Conservation (phyloP, 2,888 invertebrate genomes). For the Epiblema foenella region DNA sequence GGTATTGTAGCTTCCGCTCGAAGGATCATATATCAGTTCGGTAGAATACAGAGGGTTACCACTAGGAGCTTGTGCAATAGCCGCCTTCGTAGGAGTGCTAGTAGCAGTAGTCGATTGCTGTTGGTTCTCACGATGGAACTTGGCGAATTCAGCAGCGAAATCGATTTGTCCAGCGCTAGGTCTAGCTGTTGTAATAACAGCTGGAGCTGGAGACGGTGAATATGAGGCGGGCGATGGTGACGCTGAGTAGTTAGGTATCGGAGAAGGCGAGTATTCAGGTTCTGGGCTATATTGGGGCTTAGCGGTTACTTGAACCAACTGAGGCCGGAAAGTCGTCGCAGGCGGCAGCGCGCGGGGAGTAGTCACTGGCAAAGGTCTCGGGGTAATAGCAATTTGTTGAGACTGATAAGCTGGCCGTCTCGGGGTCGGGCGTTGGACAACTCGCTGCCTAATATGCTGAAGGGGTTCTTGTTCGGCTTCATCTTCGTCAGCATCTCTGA, state of each 20-base stretch:
- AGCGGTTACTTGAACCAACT: conserved; percentile 85
- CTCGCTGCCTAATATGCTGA: conserved; percentile 77
- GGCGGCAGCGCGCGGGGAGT: conserved; percentile 83
- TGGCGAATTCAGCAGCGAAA: conserved; percentile 91
- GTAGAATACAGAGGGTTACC: conserved; percentile 90
- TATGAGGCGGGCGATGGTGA: conserved; percentile 80
- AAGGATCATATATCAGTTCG: conserved; percentile 90
- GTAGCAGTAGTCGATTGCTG: conserved; percentile 79
- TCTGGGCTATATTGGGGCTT: conserved; percentile 78
- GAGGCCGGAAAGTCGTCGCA: conserved; percentile 88
- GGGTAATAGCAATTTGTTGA: conserved; percentile 84
- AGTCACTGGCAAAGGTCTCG: conserved; percentile 83
- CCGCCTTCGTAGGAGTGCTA: conserved; percentile 69
- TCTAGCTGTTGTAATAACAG: conserved; percentile 63
- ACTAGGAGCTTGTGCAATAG: conserved; percentile 69
- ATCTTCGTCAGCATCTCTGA: conserved; percentile 87
- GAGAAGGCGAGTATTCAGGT: conserved; percentile 65
- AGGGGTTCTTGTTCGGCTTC: conserved; percentile 83
- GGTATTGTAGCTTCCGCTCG: conserved; percentile 91
- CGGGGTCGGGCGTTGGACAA: conserved; percentile 77
- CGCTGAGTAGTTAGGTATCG: conserved; percentile 56
- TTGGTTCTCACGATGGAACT: conserved; percentile 87
- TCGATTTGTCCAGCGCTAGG: conserved; percentile 78
- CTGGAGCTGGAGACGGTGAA: conserved; percentile 65
- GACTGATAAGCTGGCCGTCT: conserved; percentile 79